Evolutionary conservation across 1,140 invertebrate genomes (phyloP), one percentile per base, ranked within the genome.

Genomic region (Drosophila lowei): DNA sequence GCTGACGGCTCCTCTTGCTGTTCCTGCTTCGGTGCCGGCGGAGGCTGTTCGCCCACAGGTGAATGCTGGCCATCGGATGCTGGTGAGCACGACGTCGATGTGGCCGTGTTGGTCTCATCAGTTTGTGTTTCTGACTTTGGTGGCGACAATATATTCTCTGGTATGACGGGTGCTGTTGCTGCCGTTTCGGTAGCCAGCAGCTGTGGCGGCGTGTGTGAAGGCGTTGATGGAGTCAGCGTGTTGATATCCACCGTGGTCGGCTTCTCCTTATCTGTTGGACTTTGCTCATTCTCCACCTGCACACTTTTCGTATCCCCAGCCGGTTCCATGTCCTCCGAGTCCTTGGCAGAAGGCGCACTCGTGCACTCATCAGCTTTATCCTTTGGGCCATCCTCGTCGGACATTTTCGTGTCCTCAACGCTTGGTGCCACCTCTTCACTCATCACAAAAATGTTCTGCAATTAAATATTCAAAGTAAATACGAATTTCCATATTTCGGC

Each of bases 101-200:
- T 89, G 18, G 89, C 89, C 30, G 89, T 90, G 54, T 90, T 90
- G 16, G 89, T 90, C 23, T 90, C 89, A 77, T 90, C 89, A 8
- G 89, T 90, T 76, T 90, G 89, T 8, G 81, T 84, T 55, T 90
- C 89, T 34, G 89, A 90, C 41, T 90, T 90, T 34, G 89, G 89
- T n/a, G 89, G 89, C 9, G 89, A 90, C 25, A 90, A 28, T 38
- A 90, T 90, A 42, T 90, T 89, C 13, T 90, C 89, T 41, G 89
- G 89, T 50, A 90, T 88, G 41, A 54, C 56, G 15, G 86, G 54
- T 21, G 72, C n/a, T n/a, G 56, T 48, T 8, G 52, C 53, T 23
- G 76, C 60, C 30, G 71, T 63, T 53, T 77, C 76, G 21, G 61
- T 43, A 16, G 58, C 60, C 48, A 81, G 61, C 53, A 70, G 46